Evolutionary conservation across 2,113 vertebrate genomes (phyloP), one percentile per base, ranked within the genome.

Genomic region (Indicator indicator): DNA sequence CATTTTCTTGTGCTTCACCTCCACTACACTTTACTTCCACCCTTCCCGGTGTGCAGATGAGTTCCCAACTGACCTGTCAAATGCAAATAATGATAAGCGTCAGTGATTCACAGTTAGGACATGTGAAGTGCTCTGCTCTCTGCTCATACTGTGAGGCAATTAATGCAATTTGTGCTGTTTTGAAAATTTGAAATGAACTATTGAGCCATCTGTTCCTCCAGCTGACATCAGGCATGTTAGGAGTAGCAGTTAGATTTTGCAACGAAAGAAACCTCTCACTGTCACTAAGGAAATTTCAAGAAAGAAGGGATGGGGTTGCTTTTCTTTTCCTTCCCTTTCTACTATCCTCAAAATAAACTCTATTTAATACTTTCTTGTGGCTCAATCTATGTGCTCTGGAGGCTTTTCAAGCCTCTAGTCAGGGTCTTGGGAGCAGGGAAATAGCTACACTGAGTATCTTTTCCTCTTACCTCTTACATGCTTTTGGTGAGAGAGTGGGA

Each of bases 181-280:
- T 96, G 89, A 94, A 62, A 48, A 83, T 91, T 90, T 84, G 60
- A 27, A 69, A 95, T 86, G 90, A 94, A 96, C 86, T 95, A 72
- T 17, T 78, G 89, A 74, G 89, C 97, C 94, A 96, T 98, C 97
- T 98, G 96, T 93, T 96, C 93, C 96, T 81, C 86, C 93, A 95
- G 88, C 94, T 93, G 97, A 97, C 94, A 94, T 59, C 75, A 94
- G 78, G 86, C 69, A 1, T 92, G 91, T 86, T 73, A 77, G 78
- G 81, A 88, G 83, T 67, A 93, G 94, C 94, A 91, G 92, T 55
- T 28, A n/a, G 75, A 56, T 93, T 95, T 84, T 63, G 38, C 94
- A 77, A 72, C 67, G 84, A 91, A 62, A 81, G 87, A 95, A 95
- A 74, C 15, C n/a, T 88, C 95, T 89, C 40, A 0, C 64, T 86